These are phyloP conservation scores for Argyrosomus japonicus DNA, from an alignment of 2,113 vertebrate genomes.

Conservation along the genomic window DNA sequence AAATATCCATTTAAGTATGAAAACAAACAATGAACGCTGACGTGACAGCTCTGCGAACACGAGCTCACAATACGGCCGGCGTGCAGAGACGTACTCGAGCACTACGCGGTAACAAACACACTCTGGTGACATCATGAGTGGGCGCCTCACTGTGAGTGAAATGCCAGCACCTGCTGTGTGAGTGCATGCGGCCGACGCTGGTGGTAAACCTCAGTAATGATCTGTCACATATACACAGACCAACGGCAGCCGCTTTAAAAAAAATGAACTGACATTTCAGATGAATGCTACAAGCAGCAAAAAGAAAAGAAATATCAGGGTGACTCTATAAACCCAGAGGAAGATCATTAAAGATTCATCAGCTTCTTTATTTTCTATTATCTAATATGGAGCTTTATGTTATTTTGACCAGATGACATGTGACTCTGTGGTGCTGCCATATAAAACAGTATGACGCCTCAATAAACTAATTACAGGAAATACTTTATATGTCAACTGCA, in stretches of 20 bases:
- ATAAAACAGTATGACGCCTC: background rate
- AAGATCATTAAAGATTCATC: constrained; percentile 1
- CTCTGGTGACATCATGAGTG: constrained; percentile 20
- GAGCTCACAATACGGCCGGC: background rate
- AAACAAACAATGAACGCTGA: background rate
- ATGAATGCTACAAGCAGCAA: background rate
- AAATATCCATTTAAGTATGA: background rate
- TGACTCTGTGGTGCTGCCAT: background rate
- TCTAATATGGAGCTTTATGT: background rate
- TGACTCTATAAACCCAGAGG: background rate
- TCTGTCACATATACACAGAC: background rate
- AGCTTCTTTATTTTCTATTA: background rate
- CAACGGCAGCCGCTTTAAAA: background rate
- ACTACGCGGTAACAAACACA: background rate
- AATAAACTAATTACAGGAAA: background rate
- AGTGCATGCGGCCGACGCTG: background rate
- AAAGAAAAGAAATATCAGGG: background rate
- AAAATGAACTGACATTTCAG: constrained; percentile 2
- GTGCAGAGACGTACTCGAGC: background rate
- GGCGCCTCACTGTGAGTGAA: constrained; percentile 12
- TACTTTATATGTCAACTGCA: background rate
- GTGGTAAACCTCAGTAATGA: background rate
- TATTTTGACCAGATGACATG: background rate
- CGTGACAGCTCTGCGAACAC: background rate
- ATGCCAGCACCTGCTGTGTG: background rate